Evolutionary conservation across 2,113 vertebrate species (phyloP), one percentile per base, ranked within the genome.

Genomic region (Xenopus tropicalis): DNA sequence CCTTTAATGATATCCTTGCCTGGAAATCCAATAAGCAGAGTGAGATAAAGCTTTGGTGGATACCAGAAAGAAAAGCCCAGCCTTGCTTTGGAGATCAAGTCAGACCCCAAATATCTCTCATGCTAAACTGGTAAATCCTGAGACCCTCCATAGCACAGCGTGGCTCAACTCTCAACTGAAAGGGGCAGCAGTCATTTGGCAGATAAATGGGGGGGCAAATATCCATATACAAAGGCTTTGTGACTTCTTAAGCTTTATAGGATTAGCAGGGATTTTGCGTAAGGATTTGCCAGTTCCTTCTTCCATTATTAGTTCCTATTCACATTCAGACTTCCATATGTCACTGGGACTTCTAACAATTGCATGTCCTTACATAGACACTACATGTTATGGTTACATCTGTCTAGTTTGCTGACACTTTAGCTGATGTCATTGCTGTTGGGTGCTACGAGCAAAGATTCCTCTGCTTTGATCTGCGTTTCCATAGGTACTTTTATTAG

Each of bases 281-380:
- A 24, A 67, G 86, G 86, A 87, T 86, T 86, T 82, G 78, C 66
- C 8, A 44, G 69, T 80, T 81, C 80, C 81, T 72, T 25, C 62
- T 46, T 65, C 69, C 67, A 79, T 83, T 61, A 57, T 70, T 61
- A 37, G 43, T 61, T 61, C 74, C 77, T 71, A 76, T 75, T 70
- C 42, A 24, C 21, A 44, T 48, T 43, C 11, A 44, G 77, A 80
- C 80, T 83, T 72, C 79, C 66, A 77, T 76, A 75, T 78, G 78
- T 77, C 57, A 8, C 42, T 20, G 21, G 12, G 19, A 17, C 25
- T 23, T 19, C 19, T 58, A 21, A 20, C 21, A 20, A 20, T 58
- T 58, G 19, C 20, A 20, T 58, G 19, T 58, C 56, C 19, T 58
- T 1, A 52, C 19, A 52, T 37, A 37, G 6, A 37, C 6, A 9